phyloP scores from a whole-genome alignment of 1,140 invertebrate genomes.

The Dufourea novaeangliae region DNA sequence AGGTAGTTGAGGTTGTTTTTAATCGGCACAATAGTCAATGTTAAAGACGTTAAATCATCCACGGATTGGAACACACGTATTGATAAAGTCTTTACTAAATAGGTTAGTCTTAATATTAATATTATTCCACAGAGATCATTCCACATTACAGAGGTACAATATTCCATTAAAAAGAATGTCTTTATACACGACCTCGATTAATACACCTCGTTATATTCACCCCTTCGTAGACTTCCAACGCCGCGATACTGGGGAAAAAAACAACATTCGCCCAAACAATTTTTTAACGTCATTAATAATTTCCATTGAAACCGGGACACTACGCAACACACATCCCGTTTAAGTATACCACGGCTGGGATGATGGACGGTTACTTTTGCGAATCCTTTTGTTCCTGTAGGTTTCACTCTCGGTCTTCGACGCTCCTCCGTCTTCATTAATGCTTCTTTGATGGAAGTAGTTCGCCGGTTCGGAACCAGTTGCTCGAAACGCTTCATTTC shows the following conservation, averaged over 20 bases:
- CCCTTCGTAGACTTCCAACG: background rate
- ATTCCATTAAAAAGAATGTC: too few relatives aligned
- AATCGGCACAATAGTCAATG: too few relatives aligned
- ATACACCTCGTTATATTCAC: background rate
- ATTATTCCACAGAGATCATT: too few relatives aligned
- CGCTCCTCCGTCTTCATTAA: conserved; percentile 28
- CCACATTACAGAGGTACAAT: too few relatives aligned
- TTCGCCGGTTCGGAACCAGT: conserved; percentile 20
- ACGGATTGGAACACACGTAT: too few relatives aligned
- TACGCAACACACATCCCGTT: background rate
- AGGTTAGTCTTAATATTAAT: too few relatives aligned
- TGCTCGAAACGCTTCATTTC: conserved; percentile 28
- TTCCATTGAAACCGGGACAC: background rate
- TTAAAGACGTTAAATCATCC: too few relatives aligned
- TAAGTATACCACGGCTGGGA: background rate
- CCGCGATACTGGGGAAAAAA: background rate
- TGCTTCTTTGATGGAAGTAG: conserved; percentile 29
- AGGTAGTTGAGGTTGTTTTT: too few relatives aligned
- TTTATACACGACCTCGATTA: too few relatives aligned
- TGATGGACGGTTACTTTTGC: background rate
- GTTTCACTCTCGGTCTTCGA: conserved; percentile 11
- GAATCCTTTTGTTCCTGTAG: background rate
- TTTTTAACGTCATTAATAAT: background rate
- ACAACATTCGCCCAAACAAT: background rate
- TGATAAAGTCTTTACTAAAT: too few relatives aligned